Conservation (phyloP, 1,140 invertebrate species). For the Diploscapter pachys region DNA sequence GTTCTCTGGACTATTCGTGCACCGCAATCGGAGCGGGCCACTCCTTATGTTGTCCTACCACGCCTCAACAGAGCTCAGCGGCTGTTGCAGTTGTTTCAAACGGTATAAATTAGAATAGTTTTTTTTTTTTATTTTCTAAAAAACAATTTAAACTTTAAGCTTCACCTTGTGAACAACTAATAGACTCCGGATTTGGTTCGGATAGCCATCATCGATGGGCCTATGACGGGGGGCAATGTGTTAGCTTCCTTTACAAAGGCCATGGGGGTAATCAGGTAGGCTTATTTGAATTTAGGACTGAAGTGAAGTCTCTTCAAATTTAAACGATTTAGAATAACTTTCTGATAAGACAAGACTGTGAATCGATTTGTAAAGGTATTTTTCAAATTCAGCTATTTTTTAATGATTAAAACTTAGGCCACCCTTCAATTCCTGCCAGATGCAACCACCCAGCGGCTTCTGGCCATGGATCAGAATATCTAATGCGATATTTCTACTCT, state of each 20-base stretch:
- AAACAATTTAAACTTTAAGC: not conserved
- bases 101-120: not conserved
- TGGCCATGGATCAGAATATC: constrained; percentile 32
- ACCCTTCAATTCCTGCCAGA: constrained; percentile 25
- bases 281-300: too few relatives aligned
- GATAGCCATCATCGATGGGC: constrained; percentile 30
- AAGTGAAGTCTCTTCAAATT: too few relatives aligned
- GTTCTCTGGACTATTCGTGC: constrained; percentile 6
- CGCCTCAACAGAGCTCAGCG: not conserved
- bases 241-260: constrained; percentile 37
- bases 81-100: constrained; percentile 9
- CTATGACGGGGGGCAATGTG: constrained; percentile 24
- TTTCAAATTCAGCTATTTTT: not conserved
- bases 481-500: constrained; percentile 37
- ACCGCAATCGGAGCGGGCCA: constrained; percentile 1
- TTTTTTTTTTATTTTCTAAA: too few relatives aligned
- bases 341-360: constrained; percentile 32
- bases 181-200: constrained; percentile 19
- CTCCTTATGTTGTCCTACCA: not conserved
- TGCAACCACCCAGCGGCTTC: constrained; percentile 27
- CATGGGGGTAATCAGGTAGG: constrained; percentile 30
- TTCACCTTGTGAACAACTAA: constrained; percentile 21
- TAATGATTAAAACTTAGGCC: not conserved
- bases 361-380: constrained; percentile 31
- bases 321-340: constrained; percentile 31